phyloP scores from a whole-genome alignment of 37 sponge, comb jelly and placozoan genomes.

The Geodia barretti region DNA sequence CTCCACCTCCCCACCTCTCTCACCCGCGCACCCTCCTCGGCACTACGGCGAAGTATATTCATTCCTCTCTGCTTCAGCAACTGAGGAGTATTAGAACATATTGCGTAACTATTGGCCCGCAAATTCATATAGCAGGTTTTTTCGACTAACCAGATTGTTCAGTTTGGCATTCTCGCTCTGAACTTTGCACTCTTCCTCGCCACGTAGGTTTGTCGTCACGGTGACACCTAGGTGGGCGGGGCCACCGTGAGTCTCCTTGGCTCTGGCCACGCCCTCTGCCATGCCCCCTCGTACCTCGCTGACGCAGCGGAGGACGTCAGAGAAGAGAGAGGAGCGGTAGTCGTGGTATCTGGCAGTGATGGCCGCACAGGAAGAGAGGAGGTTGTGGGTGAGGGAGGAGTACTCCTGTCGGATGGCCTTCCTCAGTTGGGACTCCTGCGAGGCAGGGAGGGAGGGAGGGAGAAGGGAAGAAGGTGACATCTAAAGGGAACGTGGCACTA shows the following conservation, averaged over 20 bases:
- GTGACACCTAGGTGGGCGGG: neutral
- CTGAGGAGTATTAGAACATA: too few relatives aligned
- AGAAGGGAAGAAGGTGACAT: neutral
- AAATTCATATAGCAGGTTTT: too few relatives aligned
- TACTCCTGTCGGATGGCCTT: conserved; percentile 38
- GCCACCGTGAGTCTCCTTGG: conserved; percentile 47
- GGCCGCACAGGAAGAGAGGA: conserved; percentile 36
- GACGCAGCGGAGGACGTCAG: neutral
- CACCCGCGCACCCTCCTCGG: too few relatives aligned
- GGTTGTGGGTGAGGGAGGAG: conserved; percentile 25
- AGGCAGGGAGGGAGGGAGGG: neutral
- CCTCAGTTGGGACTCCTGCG: conserved; percentile 15
- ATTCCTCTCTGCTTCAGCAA: too few relatives aligned
- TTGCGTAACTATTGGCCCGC: too few relatives aligned
- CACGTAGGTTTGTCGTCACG: conserved; percentile 6
- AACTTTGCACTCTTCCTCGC: conserved; percentile 30
- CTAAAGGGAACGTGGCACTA: too few relatives aligned
- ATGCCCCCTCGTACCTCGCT: conserved; percentile 48
- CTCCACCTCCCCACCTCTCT: too few relatives aligned
- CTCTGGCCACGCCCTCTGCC: conserved; percentile 23
- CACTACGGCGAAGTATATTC: too few relatives aligned
- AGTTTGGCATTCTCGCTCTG: conserved; percentile 66
- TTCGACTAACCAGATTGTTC: conserved; percentile 32
- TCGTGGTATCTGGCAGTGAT: conserved; percentile 58
- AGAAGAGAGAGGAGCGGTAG: conserved; percentile 33